These are phyloP conservation scores for Epinotia demarniana DNA, from an alignment of 2,888 invertebrate genomes.

Conservation along the genomic window DNA sequence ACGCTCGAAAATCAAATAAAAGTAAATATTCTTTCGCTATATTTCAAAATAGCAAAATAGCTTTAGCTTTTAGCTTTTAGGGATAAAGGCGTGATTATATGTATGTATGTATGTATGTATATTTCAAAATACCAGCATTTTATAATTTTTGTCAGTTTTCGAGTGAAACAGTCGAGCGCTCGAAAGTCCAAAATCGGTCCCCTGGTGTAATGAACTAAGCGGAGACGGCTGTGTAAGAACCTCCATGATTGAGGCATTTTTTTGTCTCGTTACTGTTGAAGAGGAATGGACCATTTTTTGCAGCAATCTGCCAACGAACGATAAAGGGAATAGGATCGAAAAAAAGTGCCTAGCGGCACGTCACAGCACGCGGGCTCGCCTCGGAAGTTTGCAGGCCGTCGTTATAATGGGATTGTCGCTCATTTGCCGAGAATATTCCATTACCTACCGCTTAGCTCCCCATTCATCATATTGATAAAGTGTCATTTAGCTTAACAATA, in stretches of 20 bases:
- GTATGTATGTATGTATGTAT: too few species aligned
- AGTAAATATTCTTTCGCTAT: too few species aligned
- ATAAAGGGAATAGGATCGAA: conserved; percentile 50
- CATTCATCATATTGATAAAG: conserved; percentile 37
- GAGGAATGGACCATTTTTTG: conserved; percentile 46
- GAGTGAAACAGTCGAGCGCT: too few species aligned
- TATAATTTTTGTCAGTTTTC: too few species aligned
- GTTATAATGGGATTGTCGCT: conserved; percentile 47
- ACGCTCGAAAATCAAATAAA: too few species aligned
- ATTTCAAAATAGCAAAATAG: too few species aligned
- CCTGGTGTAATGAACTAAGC: conserved; percentile 48
- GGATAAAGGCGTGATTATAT: too few species aligned
- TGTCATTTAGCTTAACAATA: conserved; percentile 26
- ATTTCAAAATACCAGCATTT: too few species aligned
- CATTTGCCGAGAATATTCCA: conserved; percentile 49
- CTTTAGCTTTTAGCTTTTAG: too few species aligned
- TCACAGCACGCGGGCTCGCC: too few species aligned
- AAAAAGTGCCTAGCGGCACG: conserved; percentile 41
- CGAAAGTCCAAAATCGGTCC: too few species aligned
- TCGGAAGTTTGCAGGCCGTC: too few species aligned
- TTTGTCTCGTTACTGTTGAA: conserved; percentile 49
- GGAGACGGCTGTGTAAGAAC: conserved; percentile 47
- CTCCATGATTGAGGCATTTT: conserved; percentile 49
- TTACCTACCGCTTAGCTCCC: conserved; percentile 36
- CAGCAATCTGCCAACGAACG: conserved; percentile 48